Conservation (phyloP, 1,140 invertebrate genomes). For the Dinoponera quadriceps region DNA sequence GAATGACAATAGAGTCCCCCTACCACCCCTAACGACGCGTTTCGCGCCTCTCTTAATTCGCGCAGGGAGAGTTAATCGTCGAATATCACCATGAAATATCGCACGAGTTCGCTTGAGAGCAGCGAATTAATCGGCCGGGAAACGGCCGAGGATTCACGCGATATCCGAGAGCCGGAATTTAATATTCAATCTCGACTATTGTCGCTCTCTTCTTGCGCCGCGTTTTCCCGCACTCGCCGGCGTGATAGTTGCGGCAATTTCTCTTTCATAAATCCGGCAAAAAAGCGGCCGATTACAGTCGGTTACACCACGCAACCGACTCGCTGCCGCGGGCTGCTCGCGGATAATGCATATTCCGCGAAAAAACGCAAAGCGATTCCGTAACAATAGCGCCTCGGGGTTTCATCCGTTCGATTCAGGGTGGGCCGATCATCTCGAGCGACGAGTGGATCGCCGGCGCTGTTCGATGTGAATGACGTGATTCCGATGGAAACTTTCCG, state of each 20-base stretch:
- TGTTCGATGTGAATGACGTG: neutral
- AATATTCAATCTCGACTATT: slow-evolving; percentile 43
- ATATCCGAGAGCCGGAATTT: slow-evolving; percentile 21
- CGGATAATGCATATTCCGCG: neutral
- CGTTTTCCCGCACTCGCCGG: neutral
- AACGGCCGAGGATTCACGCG: neutral
- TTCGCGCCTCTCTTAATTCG: neutral
- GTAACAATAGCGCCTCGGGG: neutral
- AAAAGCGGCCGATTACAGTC: slow-evolving; percentile 7
- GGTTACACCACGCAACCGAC: slow-evolving; percentile 1
- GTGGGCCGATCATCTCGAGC: slow-evolving; percentile 2
- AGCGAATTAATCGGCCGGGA: neutral
- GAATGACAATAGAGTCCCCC: neutral
- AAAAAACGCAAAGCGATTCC: neutral
- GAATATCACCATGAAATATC: neutral
- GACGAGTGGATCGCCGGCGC: neutral
- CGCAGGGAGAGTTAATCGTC: neutral
- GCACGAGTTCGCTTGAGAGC: neutral
- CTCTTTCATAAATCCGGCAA: slow-evolving; percentile 9
- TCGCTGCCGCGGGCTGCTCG: neutral
- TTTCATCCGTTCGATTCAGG: neutral
- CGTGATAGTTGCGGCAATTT: neutral
- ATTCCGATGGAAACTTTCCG: neutral
- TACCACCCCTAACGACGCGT: too few relatives aligned
- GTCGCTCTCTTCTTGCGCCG: neutral